Evolutionary conservation across 2,888 invertebrate species (phyloP).

Genomic region (Lamproptera curius): DNA sequence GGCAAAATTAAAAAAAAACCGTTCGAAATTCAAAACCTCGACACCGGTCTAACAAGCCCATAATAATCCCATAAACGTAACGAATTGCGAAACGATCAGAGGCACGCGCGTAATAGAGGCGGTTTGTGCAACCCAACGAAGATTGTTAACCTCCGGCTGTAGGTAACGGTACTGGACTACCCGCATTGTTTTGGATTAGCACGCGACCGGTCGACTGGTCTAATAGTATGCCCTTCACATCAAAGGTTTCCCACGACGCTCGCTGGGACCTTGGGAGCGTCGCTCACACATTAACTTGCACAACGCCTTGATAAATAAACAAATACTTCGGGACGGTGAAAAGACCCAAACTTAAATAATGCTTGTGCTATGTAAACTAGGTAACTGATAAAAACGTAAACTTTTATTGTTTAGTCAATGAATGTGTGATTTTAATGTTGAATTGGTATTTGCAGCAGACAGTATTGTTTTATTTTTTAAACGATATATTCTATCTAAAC

Average conservation of each 20-base stretch:
- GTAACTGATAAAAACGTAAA: too few species aligned
- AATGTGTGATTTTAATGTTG: too few species aligned
- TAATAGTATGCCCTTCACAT: constrained; percentile 6
- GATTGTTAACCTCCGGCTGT: constrained; percentile 35
- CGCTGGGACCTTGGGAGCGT: background rate
- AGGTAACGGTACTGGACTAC: constrained; percentile 57
- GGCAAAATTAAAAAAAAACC: too few species aligned
- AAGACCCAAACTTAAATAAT: background rate
- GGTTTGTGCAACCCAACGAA: constrained; percentile 66
- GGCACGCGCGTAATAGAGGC: constrained; percentile 65
- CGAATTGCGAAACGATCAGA: constrained; percentile 51
- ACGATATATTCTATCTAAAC: too few species aligned
- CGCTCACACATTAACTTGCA: background rate
- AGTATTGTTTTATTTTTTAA: background rate
- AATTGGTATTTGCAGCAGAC: too few species aligned
- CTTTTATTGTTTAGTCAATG: too few species aligned
- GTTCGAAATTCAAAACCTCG: too few species aligned
- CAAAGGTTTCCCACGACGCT: constrained; percentile 4
- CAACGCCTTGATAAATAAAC: background rate
- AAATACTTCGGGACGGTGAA: background rate
- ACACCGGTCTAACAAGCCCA: too few species aligned
- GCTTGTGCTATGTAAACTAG: too few species aligned
- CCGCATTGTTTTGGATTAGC: constrained; percentile 58
- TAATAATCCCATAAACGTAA: constrained; percentile 41
- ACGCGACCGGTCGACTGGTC: constrained; percentile 9